A percentile compares a stretch with the other conserved stretches of the same genome.
These are phyloP conservation scores for Scaptomyza polygonia DNA, from an alignment of 2,888 invertebrate genomes.

Conservation along the genomic window DNA sequence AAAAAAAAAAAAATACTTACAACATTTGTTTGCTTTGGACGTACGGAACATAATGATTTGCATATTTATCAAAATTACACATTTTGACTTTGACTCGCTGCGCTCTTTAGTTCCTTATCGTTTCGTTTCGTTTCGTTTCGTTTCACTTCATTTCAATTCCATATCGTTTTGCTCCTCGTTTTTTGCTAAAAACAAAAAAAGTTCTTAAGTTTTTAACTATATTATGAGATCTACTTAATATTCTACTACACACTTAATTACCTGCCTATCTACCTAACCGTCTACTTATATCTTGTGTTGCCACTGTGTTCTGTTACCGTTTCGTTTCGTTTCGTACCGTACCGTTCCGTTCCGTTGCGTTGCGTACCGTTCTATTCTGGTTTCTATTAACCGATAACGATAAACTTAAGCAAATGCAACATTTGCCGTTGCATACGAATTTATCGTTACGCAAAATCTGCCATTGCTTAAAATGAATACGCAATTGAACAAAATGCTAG, in stretches of 20 bases:
- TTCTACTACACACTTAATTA: slow-evolving; percentile 21
- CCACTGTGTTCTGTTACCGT: slow-evolving; percentile 45
- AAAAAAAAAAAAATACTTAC: neutral
- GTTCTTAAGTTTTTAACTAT: slow-evolving; percentile 10
- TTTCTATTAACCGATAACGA: slow-evolving; percentile 21
- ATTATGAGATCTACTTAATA: slow-evolving; percentile 8
- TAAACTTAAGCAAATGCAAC: slow-evolving; percentile 32
- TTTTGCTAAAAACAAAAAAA: slow-evolving; percentile 22
- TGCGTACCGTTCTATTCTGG: slow-evolving; percentile 33
- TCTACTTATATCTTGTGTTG: slow-evolving; percentile 40
- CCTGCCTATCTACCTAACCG: slow-evolving; percentile 38
- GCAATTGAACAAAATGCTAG: slow-evolving; percentile 33
- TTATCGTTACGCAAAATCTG: slow-evolving; percentile 18
- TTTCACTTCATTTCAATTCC: slow-evolving; percentile 28
- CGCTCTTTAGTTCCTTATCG: slow-evolving; percentile 45
- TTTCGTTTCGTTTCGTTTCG: slow-evolving; percentile 18
- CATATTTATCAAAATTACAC: slow-evolving; percentile 33
- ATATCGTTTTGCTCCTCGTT: slow-evolving; percentile 27
- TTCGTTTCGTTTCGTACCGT: slow-evolving; percentile 25
- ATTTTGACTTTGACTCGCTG: slow-evolving; percentile 52
- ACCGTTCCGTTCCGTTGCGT: slow-evolving; percentile 9
- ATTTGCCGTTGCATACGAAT: slow-evolving; percentile 8
- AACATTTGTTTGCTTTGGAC: slow-evolving; percentile 10
- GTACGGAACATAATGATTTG: slow-evolving; percentile 18
- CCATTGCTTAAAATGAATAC: slow-evolving; percentile 34